Percentiles rank a stretch among this genome's conserved stretches.
Conservation (phyloP, 2,888 invertebrate species). For the Drosophila rellima region DNA sequence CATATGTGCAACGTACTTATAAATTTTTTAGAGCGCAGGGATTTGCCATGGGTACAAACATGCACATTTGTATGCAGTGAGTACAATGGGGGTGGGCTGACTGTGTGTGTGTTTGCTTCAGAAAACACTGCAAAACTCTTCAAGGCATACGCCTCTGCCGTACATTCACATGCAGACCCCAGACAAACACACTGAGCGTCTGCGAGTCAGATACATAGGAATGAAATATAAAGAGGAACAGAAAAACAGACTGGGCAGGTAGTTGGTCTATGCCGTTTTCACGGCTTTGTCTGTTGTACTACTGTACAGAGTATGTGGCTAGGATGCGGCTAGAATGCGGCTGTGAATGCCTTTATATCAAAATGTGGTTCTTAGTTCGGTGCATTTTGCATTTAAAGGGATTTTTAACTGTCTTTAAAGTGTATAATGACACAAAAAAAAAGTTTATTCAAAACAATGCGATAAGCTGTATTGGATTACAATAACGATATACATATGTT, state of each 20-base stretch:
- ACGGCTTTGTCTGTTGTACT: slow-evolving; percentile 58
- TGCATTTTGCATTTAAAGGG: slow-evolving; percentile 60
- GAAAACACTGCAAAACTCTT: slow-evolving; percentile 74
- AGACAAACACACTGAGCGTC: slow-evolving; percentile 52
- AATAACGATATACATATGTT: background rate
- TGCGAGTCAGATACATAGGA: slow-evolving; percentile 39
- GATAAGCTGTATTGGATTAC: slow-evolving; percentile 7
- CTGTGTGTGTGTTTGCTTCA: slow-evolving; percentile 46
- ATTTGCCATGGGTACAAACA: slow-evolving; percentile 76
- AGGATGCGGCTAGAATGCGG: slow-evolving; percentile 48
- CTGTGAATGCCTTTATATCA: slow-evolving; percentile 72
- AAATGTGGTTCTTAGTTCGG: slow-evolving; percentile 76
- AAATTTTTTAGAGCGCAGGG: slow-evolving; percentile 80
- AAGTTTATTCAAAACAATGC: slow-evolving; percentile 6
- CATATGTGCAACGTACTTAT: slow-evolving; percentile 64
- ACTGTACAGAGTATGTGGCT: slow-evolving; percentile 48
- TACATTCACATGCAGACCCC: slow-evolving; percentile 45
- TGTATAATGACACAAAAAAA: slow-evolving; percentile 21
- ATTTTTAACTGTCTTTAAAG: slow-evolving; percentile 39
- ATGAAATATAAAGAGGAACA: background rate
- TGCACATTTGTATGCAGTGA: slow-evolving; percentile 60
- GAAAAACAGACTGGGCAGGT: slow-evolving; percentile 45
- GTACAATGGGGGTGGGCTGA: slow-evolving; percentile 48
- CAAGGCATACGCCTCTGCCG: slow-evolving; percentile 57
- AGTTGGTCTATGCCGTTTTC: slow-evolving; percentile 62